phyloP scores from a whole-genome alignment of 2,888 invertebrate species.

The Microdon myrmicae region DNA sequence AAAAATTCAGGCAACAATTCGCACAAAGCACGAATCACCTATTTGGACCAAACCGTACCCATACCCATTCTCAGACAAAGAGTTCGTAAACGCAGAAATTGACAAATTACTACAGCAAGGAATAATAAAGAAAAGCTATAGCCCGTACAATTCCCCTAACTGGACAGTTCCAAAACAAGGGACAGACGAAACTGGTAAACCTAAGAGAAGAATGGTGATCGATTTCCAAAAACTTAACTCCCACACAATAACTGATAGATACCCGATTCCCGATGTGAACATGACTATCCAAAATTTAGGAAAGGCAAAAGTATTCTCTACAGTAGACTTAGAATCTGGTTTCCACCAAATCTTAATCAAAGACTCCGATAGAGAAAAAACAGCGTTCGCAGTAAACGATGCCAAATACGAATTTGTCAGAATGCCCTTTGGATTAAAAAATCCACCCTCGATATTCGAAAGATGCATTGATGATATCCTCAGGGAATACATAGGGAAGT shows the following conservation, averaged over 20 bases:
- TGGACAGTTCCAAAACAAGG: constrained; percentile 9
- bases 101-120: constrained; percentile 5
- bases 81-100: constrained; percentile 19
- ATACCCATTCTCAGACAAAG: constrained; percentile 12
- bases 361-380: constrained; percentile 1
- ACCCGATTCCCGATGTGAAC: no score
- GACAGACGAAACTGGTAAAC: constrained; percentile 9
- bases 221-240: constrained; percentile 8
- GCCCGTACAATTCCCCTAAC: constrained; percentile 8
- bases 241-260: constrained; percentile 10
- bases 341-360: constrained; percentile 4
- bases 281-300: no score
- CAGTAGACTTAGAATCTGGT: constrained; percentile 2
- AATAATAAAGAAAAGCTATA: constrained; percentile 12
- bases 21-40: constrained; percentile 12
- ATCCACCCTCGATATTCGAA: constrained; percentile 14
- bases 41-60: constrained; percentile 21
- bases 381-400: constrained; percentile 7
- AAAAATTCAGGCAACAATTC: constrained; percentile 7
- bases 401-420: constrained; percentile 12
- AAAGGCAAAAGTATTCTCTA: background rate
- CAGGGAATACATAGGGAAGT: constrained; percentile 12
- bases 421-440: constrained; percentile 6
- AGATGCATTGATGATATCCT: constrained; percentile 18
- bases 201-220: constrained; percentile 12